Base-by-base conservation (phyloP, 2,888 invertebrate genomes). In the Creontiades dilutus region DNA sequence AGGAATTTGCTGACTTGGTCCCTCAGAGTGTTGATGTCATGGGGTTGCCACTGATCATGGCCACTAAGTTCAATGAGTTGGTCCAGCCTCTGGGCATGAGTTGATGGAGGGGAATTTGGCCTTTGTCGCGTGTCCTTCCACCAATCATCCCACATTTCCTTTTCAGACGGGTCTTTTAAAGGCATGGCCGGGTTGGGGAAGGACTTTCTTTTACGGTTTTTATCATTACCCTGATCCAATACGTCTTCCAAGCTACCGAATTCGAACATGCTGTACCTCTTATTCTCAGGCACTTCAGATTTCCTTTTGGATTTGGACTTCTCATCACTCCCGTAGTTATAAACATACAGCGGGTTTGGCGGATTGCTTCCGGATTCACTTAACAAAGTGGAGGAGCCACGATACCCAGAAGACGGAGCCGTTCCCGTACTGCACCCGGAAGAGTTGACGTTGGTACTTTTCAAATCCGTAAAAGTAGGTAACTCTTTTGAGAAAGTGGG, bases 341-440 rank as follows among this genome's bases (percentile, higher is more conserved):
- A 97, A 0, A 97, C 96, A 93, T 97, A 97, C 91, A 97, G 94
- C 0, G 96, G 96, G 93, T 96, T 96, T 28, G 80, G 75, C 95
- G 95, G 92, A 95, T 96, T 92, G 23, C 96, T 95, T 19, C 95
- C 95, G 37, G 97, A 97, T 92, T 97, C 97, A 9, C 96, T 95
- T 12, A 97, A 93, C 93, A 97, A 95, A 0, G 97, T 97, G 0
- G 97, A 97, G 0, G 97, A 97, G 57, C 97, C 97, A 91, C 97
- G 94, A 92, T 97, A 97, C 1, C 97, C 97, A 16, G 97, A 97
- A 82, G 97, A 97, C 11, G 97, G 97, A 92, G 97, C 97, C 68
- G 97, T 97, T 28, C 86, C 86, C 90, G 96, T 95, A 92, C 96
- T 95, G 91, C 96, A 96, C 19, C 90, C 91, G 86, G 92, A 95